Evolutionary conservation across 2,888 invertebrate species (phyloP).

Genomic region (Drosophila pseudotalamancana): DNA sequence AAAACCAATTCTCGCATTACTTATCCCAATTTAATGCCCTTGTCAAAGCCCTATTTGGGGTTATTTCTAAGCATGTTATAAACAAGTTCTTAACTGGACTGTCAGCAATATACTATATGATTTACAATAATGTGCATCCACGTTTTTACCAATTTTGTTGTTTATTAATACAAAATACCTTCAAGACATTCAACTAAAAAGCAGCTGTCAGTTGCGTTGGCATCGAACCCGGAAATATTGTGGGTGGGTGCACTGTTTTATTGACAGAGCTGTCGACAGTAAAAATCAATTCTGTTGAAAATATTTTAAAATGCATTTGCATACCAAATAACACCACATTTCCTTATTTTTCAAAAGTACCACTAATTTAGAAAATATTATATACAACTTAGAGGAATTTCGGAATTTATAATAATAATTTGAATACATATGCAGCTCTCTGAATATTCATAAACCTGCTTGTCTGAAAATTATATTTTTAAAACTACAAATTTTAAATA

Average conservation of each 20-base stretch:
- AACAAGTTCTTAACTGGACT: not conserved
- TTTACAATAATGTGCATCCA: slow-evolving; percentile 1
- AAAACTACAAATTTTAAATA: too few species aligned
- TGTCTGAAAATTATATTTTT: too few species aligned
- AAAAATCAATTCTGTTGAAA: not conserved
- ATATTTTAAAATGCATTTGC: not conserved
- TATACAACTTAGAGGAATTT: too few species aligned
- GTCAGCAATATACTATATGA: not conserved
- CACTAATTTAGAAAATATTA: too few species aligned
- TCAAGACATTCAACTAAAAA: slow-evolving; percentile 5
- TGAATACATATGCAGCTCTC: too few species aligned
- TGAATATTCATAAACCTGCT: too few species aligned
- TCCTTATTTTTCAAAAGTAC: too few species aligned
- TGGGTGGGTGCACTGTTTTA: slow-evolving; percentile 7
- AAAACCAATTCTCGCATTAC: slow-evolving; percentile 39
- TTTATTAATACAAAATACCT: not conserved
- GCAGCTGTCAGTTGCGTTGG: slow-evolving; percentile 15
- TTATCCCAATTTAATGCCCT: slow-evolving; percentile 17
- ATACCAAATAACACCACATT: too few species aligned
- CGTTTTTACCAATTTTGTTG: not conserved
- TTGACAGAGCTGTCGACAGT: slow-evolving; percentile 1
- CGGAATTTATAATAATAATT: too few species aligned
- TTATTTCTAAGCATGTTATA: not conserved
- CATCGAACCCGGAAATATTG: slow-evolving; percentile 12
- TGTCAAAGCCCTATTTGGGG: slow-evolving; percentile 4